Evolutionary conservation across 2,113 vertebrate genomes (phyloP), one percentile per base, ranked within the genome.

Genomic region (Fregetta grallaria): DNA sequence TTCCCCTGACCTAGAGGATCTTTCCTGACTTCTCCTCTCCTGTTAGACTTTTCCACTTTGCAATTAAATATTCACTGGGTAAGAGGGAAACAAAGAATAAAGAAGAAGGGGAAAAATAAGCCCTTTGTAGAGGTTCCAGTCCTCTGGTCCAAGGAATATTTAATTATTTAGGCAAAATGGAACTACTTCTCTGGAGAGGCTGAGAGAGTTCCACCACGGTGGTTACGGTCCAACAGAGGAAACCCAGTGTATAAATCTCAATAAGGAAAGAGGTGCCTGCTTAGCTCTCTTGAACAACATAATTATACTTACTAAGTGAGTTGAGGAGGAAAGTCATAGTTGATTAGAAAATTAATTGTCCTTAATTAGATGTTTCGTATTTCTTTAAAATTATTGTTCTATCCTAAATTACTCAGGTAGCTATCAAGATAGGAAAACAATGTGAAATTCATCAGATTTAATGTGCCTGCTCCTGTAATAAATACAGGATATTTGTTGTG

Each of bases 21-120:
- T 96, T 92, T 94, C 96, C 70, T 96, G 93, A 95, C 75, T 95
- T 96, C 50, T 93, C 96, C 71, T 92, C 81, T 90, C 71, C 71
- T 70, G 36, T 73, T 90, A 77, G 90, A 88, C 77, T 93, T 94
- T 96, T 96, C 94, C 92, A 68, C 49, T 55, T 82, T 90, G 40
- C 91, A 93, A 65, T 91, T 94, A 93, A 90, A 70, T 65, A 80
- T 76, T 77, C 55, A 26, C 45, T 0, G 27, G 19, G 52, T 86
- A 76, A 87, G 63, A 88, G 36, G 77, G 66, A 95, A 97, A 96
- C 84, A 93, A 94, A 94, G 53, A 82, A 66, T 94, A 78, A 96
- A 92, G 79, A 56, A 83, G 62, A 71, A 70, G 47, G 86, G 16
- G 42, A 94, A 96, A 97, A 94, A 66, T 56, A 94, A 94, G 34